Base-by-base conservation (phyloP, 1,140 invertebrate genomes). In the Pachypeltis micranthus region DNA sequence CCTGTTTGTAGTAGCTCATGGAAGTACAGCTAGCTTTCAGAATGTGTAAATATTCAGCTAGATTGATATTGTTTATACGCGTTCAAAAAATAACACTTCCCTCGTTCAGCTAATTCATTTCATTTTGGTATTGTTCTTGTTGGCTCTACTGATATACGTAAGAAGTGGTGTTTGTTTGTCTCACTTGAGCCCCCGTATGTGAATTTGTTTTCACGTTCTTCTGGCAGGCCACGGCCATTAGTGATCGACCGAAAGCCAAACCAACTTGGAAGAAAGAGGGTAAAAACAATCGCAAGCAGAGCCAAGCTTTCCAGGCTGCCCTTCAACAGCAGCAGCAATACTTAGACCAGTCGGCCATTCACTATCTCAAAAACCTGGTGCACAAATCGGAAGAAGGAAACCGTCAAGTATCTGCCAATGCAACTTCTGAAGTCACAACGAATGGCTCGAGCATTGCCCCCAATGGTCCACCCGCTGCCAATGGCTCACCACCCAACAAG, bases 181-280 rank as follows among this genome's bases (percentile, higher is more conserved):
- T n/a, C n/a, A n/a, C n/a, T n/a, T n/a, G n/a, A n/a, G n/a, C n/a
- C n/a, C n/a, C n/a, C n/a, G n/a, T n/a, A n/a, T n/a, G n/a, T n/a
- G n/a, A n/a, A n/a, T n/a, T n/a, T n/a, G n/a, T n/a, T n/a, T n/a
- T n/a, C n/a, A n/a, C n/a, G n/a, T n/a, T n/a, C n/a, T n/a, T n/a
- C n/a, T n/a, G n/a, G n/a, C 78, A 85, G 74, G 84, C 81, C 70
- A 88, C 86, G 55, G 85, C 86, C 61, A 86, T 88, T 44, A 86
- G 84, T 72, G 87, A 89, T 77, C 78, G 86, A 67, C 86, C 86
- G 29, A 90, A 89, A 77, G 85, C 82, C 0, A 88, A 88, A 73
- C 84, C 85, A 7, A 83, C 84, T 34, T 85, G 85, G 28, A 88
- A 88, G 72, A 88, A 86, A 71, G 85, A 86, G 69, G 80, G 82